Base-by-base conservation (phyloP, 2,888 invertebrate genomes). In the Phortica magna region DNA sequence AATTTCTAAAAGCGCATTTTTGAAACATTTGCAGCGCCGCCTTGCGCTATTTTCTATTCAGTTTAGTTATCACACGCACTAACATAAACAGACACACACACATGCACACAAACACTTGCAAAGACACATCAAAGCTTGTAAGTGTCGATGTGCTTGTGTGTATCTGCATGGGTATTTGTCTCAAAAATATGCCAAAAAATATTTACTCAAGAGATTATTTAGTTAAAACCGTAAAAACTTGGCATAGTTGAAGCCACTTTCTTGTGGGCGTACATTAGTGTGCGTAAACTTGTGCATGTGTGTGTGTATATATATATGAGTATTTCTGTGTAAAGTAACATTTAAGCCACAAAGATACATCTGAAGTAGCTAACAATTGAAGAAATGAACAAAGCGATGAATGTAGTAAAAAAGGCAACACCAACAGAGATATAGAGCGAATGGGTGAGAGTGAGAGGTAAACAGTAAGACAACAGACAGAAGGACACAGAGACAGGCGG, bases 141-240 rank as follows among this genome's bases (percentile, higher is more conserved):
- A 68, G 68, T 41, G 19, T 43, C 41, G 39, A 19, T 73, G 10
- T 61, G 53, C 64, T 53, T 41, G 42, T 67, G 17, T 48, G n/a
- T 64, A 41, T 55, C 12, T 72, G 14, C 79, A 78, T 84, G 84
- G 72, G 80, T 77, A 67, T 73, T 22, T 83, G 79, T 80, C 79
- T 70, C 57, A 81, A 81, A 76, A 84, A 87, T 88, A 83, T 87
- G 88, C 83, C 86, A 77, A 80, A 88, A 87, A 87, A 88, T 86
- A 88, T 86, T 86, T 86, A 88, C 85, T 83, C 85, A 84, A 81
- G 84, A 87, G 84, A 79, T 85, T 88, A 88, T 88, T 85, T 87
- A 88, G 88, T 85, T 88, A 88, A 85, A 53, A 88, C 86, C 85
- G 84, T 85, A 85, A 88, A 84, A 88, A 87, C 80, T 83, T 81